A percentile compares a stretch with the other conserved stretches of the same genome.
Conservation (phyloP, 2,113 vertebrate genomes). For the Pseudolaguvia tuberculata region DNA sequence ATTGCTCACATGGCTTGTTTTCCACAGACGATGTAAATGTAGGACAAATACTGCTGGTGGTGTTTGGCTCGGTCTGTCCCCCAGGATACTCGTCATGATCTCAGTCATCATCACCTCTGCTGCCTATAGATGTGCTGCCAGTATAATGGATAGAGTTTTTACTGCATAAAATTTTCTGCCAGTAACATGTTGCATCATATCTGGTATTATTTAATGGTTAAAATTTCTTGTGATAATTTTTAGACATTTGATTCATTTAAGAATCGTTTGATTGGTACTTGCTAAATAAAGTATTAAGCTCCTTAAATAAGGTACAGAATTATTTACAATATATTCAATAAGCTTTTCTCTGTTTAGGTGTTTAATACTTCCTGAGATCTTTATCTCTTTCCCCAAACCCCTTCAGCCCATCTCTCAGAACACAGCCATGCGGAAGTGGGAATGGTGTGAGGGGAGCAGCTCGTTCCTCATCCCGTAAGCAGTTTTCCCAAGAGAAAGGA, state of each 20-base stretch:
- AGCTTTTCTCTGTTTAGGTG: background rate
- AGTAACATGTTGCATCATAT: constrained; percentile 1
- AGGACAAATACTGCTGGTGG: constrained; percentile 39
- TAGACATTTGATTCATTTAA: background rate
- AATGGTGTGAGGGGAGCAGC: constrained; percentile 30
- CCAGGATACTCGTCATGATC: constrained; percentile 6
- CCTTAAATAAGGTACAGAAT: background rate
- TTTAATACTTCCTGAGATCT: background rate
- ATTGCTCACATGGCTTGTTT: constrained; percentile 55
- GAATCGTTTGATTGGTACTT: background rate
- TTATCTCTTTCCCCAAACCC: background rate
- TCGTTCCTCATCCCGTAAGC: constrained; percentile 47
- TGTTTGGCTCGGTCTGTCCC: constrained; percentile 14
- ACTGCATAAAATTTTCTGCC: constrained; percentile 8
- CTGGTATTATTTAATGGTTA: constrained; percentile 9
- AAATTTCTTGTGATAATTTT: background rate
- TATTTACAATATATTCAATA: background rate
- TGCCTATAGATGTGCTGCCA: constrained; percentile 15
- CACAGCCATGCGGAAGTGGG: constrained; percentile 42
- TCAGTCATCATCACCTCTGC: constrained; percentile 21
- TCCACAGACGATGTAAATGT: constrained; percentile 37
- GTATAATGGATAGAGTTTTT: background rate
- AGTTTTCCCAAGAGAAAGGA: constrained; percentile 52
- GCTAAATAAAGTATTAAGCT: background rate
- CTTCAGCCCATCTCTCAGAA: background rate